Conservation (phyloP, 2,888 invertebrate species). For the Trypoxylon attenuatum region DNA sequence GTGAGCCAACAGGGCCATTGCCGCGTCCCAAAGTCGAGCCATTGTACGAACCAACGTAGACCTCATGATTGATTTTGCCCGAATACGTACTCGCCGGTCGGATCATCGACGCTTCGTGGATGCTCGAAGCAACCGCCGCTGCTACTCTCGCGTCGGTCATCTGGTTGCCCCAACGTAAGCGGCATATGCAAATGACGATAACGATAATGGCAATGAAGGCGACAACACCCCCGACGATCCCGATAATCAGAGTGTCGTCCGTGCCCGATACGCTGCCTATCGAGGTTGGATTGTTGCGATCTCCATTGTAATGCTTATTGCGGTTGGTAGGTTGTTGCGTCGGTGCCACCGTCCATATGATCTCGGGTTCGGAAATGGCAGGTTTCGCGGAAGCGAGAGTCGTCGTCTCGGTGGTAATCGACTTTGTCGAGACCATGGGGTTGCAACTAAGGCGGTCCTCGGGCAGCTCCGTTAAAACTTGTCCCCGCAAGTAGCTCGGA, state of each 20-base stretch:
- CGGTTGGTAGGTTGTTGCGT: conserved; percentile 78
- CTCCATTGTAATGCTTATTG: conserved; percentile 77
- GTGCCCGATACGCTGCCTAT: conserved; percentile 82
- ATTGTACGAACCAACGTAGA: conserved; percentile 66
- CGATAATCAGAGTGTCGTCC: conserved; percentile 94
- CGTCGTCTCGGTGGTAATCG: conserved; percentile 62
- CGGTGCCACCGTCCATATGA: conserved; percentile 92
- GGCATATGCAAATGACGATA: conserved; percentile 91
- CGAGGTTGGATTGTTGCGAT: conserved; percentile 77
- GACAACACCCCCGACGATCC: conserved; percentile 95
- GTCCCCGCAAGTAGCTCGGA: conserved; percentile 83
- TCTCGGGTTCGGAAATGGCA: conserved; percentile 85
- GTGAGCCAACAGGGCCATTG: conserved; percentile 43
- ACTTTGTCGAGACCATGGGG: conserved; percentile 76
- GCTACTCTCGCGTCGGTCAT: conserved; percentile 67
- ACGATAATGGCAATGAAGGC: conserved; percentile 92
- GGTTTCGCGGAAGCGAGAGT: conserved; percentile 76
- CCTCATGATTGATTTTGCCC: conserved; percentile 68
- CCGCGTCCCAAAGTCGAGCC: conserved; percentile 66
- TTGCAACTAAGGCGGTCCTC: conserved; percentile 91
- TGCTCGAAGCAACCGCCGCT: conserved; percentile 63
- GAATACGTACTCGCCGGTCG: conserved; percentile 69
- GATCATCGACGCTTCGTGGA: conserved; percentile 70
- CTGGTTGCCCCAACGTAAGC: conserved; percentile 81
- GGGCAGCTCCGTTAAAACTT: conserved; percentile 83